Conservation (phyloP, 2,113 vertebrate species). For the Prunella himalayana region DNA sequence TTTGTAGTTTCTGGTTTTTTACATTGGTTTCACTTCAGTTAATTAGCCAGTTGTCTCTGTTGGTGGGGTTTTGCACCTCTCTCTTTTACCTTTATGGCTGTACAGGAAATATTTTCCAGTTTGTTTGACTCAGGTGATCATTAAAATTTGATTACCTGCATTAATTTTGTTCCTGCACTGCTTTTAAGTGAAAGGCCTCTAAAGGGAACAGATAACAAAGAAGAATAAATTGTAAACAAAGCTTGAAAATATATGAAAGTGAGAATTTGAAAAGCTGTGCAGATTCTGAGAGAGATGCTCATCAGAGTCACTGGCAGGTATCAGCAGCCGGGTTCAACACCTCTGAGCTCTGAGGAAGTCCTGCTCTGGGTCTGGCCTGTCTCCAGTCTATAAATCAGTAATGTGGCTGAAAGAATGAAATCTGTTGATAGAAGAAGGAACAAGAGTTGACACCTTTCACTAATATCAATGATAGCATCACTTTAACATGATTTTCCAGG, state of each 20-base stretch:
- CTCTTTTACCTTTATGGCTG: slow-evolving; percentile 29
- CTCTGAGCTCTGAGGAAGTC: not conserved
- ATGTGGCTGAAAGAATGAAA: not conserved
- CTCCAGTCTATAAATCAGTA: not conserved
- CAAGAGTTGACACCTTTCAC: not conserved
- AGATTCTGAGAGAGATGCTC: not conserved
- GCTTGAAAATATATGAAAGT: not conserved
- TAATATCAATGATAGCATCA: not conserved
- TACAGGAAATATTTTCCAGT: slow-evolving; percentile 34
- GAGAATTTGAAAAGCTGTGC: not conserved
- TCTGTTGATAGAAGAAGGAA: not conserved
- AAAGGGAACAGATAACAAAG: not conserved
- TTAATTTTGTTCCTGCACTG: slow-evolving; percentile 4
- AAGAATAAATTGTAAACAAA: not conserved
- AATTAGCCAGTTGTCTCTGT: slow-evolving; percentile 61
- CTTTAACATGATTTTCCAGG: not conserved
- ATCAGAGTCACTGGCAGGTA: not conserved
- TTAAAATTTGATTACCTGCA: slow-evolving; percentile 47
- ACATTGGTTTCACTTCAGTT: slow-evolving; percentile 31
- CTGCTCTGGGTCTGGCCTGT: not conserved
- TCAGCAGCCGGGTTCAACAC: not conserved
- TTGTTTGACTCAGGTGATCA: slow-evolving; percentile 16
- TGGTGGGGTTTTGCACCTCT: slow-evolving; percentile 3
- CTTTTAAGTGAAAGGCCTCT: slow-evolving; percentile 3
- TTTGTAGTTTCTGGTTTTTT: slow-evolving; percentile 19